Base-by-base conservation (phyloP, 1,140 invertebrate genomes). In the Formica selysi region DNA sequence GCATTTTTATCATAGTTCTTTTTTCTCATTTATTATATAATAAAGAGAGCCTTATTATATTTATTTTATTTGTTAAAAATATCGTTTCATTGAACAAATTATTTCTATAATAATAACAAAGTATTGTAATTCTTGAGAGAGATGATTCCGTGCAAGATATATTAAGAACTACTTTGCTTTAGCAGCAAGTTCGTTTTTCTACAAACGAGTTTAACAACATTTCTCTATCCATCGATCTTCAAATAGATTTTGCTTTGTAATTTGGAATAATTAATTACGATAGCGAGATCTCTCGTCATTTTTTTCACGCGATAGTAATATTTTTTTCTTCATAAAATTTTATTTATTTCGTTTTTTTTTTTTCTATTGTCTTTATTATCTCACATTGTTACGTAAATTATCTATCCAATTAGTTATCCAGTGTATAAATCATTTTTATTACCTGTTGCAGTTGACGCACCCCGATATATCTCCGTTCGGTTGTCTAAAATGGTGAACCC, bases 391-490 rank as follows among this genome's bases (percentile, higher is more conserved):
- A 51, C 19, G 19, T 3, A 22, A 44, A 16, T 68, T 16, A 54
- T 71, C 7, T 22, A n/a, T 51, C 13, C 32, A 32, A 32, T 32
- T 6, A 19, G 3, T 51, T 51, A 51, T 51, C 8, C 48, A 51
- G 10, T 16, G 16, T 36, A 41, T 29, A n/a, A 36, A 36, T 10
- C 5, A 26, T 6, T 74, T 74, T 59, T 36, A 38, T 74, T 74
- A 74, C 70, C 70, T 73, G 19, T 54, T 57, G 10, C 51, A 74
- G 32, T 57, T 16, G 19, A 59, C 71, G 16, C 48, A 22, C 8
- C 11, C 19, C 29, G 32, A 59, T 74, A 73, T 36, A 36, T 59
- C 54, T 57, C 38, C 19, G 19, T 38, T n/a, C 36, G 16, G 36
- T 76, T 26, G 32, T 38, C n/a, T 26, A 10, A 57, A 36, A 5